Base-by-base conservation (phyloP, 2,113 vertebrate species). In the Cricetomys ansorgei region DNA sequence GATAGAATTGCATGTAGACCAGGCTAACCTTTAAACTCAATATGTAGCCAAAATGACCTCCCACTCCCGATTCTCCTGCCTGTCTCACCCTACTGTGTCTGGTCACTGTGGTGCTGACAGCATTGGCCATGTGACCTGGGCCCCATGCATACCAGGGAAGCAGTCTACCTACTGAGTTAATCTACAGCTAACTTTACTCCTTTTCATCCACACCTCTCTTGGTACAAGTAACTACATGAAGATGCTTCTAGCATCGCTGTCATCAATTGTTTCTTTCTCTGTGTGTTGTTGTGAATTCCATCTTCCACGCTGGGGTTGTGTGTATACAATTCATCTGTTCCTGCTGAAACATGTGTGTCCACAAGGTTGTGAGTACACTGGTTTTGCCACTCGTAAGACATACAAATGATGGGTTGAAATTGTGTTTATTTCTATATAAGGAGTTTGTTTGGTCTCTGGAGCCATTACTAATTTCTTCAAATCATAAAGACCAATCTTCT, bases 381-480 rank as follows among this genome's bases (percentile, higher is more conserved):
- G 40, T 76, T 43, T 19, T 50, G 59, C 43, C 53, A 79, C 72
- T n/a, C 5, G 40, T 0, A 83, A 17, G 2, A 59, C 23, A 23
- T 72, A 27, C 13, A 89, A 84, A 3, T 69, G 12, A 77, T 19
- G 67, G 50, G 34, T 96, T 86, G 88, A 89, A 92, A 89, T 45
- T 55, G 37, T 62, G 3, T 21, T 83, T 89, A 81, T 72, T 90
- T 87, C 53, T 57, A 29, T 53, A 79, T 37, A 92, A 75, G 59
- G 13, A 65, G n/a, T 57, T 73, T n/a, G 69, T 72, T 95, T 89
- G 81, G 15, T 77, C n/a, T 91, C 75, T 37, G n/a, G 84, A 67
- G 31, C 40, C 34, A 72, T 37, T 64, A 69, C 48, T 27, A n/a
- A 91, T 69, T 92, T 96, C 67, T 88, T 75, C 37, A 62, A 59